Evolutionary conservation across 1,140 invertebrate genomes (phyloP).

Genomic region (Acromyrmex charruanus): DNA sequence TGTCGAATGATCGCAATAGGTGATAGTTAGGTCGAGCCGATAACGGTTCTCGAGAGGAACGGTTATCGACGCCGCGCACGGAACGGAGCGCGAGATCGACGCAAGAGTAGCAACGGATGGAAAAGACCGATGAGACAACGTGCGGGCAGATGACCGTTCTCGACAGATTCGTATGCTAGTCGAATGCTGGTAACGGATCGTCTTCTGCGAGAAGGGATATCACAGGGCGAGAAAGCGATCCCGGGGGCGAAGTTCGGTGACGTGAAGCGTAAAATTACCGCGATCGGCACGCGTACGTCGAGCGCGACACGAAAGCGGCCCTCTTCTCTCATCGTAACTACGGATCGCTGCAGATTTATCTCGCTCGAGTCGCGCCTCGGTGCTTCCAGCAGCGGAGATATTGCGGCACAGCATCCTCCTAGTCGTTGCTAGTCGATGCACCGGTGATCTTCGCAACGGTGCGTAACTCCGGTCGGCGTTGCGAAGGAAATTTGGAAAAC

Average conservation of each 20-base stretch:
- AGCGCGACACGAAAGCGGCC: slow-evolving; percentile 30
- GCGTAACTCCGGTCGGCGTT: slow-evolving; percentile 49
- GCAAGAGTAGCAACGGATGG: slow-evolving; percentile 16
- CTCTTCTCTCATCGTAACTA: not conserved
- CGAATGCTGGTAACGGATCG: slow-evolving; percentile 27
- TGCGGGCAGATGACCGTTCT: slow-evolving; percentile 26
- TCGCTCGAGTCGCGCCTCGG: slow-evolving; percentile 50
- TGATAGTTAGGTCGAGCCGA: slow-evolving; percentile 73
- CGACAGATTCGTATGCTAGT: slow-evolving; percentile 16
- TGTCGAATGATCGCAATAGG: slow-evolving; percentile 75
- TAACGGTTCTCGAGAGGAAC: slow-evolving; percentile 81
- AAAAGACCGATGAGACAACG: slow-evolving; percentile 31
- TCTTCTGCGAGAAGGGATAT: not conserved
- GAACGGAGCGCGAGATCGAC: not conserved
- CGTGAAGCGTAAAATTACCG: slow-evolving; percentile 53
- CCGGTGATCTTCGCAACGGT: slow-evolving; percentile 30
- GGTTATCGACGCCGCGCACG: slow-evolving; percentile 73
- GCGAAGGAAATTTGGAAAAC: slow-evolving; percentile 47
- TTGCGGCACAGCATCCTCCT: slow-evolving; percentile 59
- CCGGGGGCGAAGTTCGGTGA: not conserved
- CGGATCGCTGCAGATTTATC: slow-evolving; percentile 45
- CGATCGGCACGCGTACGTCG: slow-evolving; percentile 53
- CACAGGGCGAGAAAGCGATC: not conserved
- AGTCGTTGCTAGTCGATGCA: slow-evolving; percentile 18
- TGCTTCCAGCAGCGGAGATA: slow-evolving; percentile 25